phyloP scores from a whole-genome alignment of 2,888 invertebrate genomes.

The Cheilosia vernalis region DNA sequence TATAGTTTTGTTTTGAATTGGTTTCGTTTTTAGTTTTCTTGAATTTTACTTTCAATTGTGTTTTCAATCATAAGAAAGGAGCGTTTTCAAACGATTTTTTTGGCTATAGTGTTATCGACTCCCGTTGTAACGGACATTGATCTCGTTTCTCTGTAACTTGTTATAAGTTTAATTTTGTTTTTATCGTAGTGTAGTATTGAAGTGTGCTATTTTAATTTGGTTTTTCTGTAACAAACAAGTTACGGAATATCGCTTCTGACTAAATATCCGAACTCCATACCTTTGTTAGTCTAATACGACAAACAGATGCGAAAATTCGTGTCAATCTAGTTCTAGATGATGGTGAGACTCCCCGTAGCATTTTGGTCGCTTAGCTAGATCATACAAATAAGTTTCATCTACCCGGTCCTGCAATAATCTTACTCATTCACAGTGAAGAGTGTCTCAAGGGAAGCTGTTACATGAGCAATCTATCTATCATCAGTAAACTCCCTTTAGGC shows the following conservation, averaged over 20 bases:
- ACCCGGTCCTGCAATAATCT: slow-evolving; percentile 31
- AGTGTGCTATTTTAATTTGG: no score
- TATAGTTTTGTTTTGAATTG: slow-evolving; percentile 30
- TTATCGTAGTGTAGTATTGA: no score
- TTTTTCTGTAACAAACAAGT: background rate
- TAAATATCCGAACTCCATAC: no score
- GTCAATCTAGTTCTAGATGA: slow-evolving; percentile 5
- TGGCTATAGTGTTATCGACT: background rate
- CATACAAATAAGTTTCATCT: slow-evolving; percentile 1
- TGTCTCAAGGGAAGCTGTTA: background rate
- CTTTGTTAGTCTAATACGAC: no score
- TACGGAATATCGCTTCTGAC: background rate
- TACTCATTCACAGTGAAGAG: slow-evolving; percentile 18
- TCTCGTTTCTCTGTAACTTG: background rate
- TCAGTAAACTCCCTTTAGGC: background rate
- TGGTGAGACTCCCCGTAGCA: slow-evolving; percentile 18
- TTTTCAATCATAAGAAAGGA: slow-evolving; percentile 21
- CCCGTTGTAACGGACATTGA: no score
- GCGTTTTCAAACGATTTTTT: slow-evolving; percentile 8
- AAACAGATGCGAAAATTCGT: no score
- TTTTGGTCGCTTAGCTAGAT: slow-evolving; percentile 8
- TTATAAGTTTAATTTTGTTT: no score
- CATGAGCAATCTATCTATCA: no score
- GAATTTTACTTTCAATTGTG: slow-evolving; percentile 75
- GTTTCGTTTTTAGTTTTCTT: slow-evolving; percentile 24